Conservation (phyloP, 23 tunicate genomes). For the Ciona savignyi region DNA sequence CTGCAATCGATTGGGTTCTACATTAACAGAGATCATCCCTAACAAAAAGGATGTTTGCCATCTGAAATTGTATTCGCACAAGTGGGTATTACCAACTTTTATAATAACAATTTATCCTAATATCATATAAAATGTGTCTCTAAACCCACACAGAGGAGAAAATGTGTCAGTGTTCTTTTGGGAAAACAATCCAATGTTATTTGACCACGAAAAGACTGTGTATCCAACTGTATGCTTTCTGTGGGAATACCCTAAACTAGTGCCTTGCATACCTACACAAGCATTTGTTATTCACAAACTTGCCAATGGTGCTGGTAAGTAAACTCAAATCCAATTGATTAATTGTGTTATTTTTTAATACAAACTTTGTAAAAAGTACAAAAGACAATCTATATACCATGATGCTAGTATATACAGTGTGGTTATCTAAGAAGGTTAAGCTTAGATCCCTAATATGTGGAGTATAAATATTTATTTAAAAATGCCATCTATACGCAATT, state of each 20-base stretch:
- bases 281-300: constrained; percentile 48
- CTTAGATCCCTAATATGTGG: too few relatives aligned
- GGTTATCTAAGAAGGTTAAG: too few relatives aligned
- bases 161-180: constrained; percentile 23
- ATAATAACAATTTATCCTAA: too few relatives aligned
- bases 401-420: too few relatives aligned
- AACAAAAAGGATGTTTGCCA: neutral
- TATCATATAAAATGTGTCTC: too few relatives aligned
- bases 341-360: too few relatives aligned
- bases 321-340: too few relatives aligned
- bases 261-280: constrained; percentile 53
- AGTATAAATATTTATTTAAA: too few relatives aligned
- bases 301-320: constrained; percentile 78
- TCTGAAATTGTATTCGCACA: neutral
- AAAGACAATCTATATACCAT: too few relatives aligned
- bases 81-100: neutral
- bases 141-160: constrained; percentile 15
- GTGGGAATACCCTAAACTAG: constrained; percentile 34
- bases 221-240: neutral
- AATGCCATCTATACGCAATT: too few relatives aligned
- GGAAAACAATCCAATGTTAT: constrained; percentile 13
- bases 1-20: neutral
- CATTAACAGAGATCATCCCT: neutral
- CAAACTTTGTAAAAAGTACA: too few relatives aligned
- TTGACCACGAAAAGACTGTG: constrained; percentile 11